Base-by-base conservation (phyloP, 2,113 vertebrate genomes). In the Salvelinus sp. region DNA sequence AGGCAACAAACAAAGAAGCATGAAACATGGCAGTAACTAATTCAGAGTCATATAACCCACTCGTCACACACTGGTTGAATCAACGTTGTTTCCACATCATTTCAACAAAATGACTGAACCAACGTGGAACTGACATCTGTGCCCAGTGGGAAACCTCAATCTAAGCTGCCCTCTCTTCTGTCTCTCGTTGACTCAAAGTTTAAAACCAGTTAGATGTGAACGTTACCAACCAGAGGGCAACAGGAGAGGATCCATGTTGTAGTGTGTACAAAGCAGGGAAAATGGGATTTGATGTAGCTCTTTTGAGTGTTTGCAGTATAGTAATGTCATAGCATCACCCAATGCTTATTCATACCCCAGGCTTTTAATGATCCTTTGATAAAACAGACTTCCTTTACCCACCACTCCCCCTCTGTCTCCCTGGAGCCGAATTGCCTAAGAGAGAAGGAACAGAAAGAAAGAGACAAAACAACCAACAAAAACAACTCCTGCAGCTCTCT, bases 351-450 rank as follows among this genome's bases (percentile, higher is more conserved):
- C 14, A 28, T 27, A 65, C 4, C 30, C 10, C 2, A 6, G 7
- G 38, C 44, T 33, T 33, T 73, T 14, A 16, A 74, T 81, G 30
- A 63, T 69, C 67, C 33, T 80, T 74, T 67, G 69, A 74, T 81
- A 75, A 68, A 79, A 68, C 62, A 57, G 18, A 74, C 69, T 12
- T 44, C 38, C 38, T 44, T 44, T 9, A 44, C 38, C 9, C 38
- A 12, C 9, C 38, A 44, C 38, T 44, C 38, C 38, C 38, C 18
- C 7, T 23, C 20, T 63, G 20, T 63, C 60, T 63, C 60, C 60
- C 22, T 63, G 60, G 60, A 63, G 60, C 60, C 4, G 18, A 23
- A n/a, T 12, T 22, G 20, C 22, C 62, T 4, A 9, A 63, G 62
- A 63, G 62, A 63, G n/a, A 63, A 63, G 60, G n/a, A n/a, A 78